These are phyloP conservation scores for Oreortyx pictus DNA, from an alignment of 2,797 vertebrate species.

Conservation along the genomic window DNA sequence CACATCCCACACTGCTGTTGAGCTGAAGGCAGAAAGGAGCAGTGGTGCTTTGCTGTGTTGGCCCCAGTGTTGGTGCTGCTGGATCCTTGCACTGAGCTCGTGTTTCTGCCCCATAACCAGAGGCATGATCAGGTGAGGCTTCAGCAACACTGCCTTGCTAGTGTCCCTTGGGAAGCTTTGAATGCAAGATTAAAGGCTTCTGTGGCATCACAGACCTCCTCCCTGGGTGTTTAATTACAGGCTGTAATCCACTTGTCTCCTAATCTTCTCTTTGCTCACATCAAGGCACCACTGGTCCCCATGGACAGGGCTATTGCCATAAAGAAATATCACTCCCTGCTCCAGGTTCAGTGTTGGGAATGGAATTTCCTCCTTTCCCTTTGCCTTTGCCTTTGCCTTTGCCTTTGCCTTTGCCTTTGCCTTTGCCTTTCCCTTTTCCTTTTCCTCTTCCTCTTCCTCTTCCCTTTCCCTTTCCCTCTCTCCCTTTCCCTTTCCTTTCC, in stretches of 20 bases:
- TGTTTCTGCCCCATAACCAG: accelerated
- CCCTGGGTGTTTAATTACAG: not conserved
- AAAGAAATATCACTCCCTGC: not conserved
- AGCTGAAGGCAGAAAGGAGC: not conserved
- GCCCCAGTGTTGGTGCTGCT: accelerated
- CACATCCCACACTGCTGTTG: accelerated
- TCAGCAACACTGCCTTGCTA: not conserved
- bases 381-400: not conserved
- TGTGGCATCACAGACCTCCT: not conserved
- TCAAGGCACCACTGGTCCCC: not conserved
- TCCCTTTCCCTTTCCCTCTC: not conserved
- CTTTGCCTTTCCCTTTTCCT: not conserved
- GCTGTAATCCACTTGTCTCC: not conserved
- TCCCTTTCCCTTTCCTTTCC: not conserved
- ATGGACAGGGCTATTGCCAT: not conserved
- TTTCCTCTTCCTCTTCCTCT: not conserved
- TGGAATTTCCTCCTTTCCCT: not conserved
- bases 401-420: not conserved
- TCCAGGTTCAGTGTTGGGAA: not conserved
- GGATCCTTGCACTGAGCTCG: not conserved
- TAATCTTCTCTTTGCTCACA: not conserved
- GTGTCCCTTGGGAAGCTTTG: not conserved
- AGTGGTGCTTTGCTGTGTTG: accelerated
- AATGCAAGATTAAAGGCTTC: constrained; percentile 1
- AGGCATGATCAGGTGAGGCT: not conserved